Evolutionary conservation across 2,113 vertebrate genomes (phyloP), one percentile per base, ranked within the genome.

Genomic region (Ginglymostoma cirratum): DNA sequence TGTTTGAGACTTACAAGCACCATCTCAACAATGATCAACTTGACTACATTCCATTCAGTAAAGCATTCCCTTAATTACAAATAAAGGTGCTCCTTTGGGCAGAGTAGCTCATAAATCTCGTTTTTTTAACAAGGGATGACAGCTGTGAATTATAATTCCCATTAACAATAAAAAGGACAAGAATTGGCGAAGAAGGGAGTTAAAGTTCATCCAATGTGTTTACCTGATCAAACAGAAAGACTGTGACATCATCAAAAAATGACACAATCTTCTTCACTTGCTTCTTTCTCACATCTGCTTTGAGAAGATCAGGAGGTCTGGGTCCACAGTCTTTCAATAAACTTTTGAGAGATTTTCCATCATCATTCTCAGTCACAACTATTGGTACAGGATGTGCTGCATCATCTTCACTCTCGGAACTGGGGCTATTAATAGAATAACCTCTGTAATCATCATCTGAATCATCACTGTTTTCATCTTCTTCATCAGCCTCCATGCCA

Each of bases 221-320:
- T 98, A 99, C 99, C 98, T 99, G 99, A 97, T 99, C 99, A 97
- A 99, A 99, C 95, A 99, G 98, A 97, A 98, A 99, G 96, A 99
- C 98, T 0, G 99, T 99, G 97, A 99, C 99, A 96, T 99, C 99
- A 95, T 99, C 98, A 69, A 99, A 99, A 97, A 99, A 99, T 0
- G 98, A 98, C 92, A 99, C 99, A 97, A 98, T 98, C 96, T 98
- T 97, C 89, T 97, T 97, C 96, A 97, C 97, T 96, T 97, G 96
- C 0, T 96, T 96, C 90, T 7, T 96, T n/a, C 96, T 96, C 2
- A 27, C 5, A 0, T 30, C 72, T 3, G 96, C 72, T 0, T 96
- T 42, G 0, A 97, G 96, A 0, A 97, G 96, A 0, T 96, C 95
- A 3, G 96, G 15, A 0, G 96, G 66, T 0, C 96, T 90, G 94